These are phyloP conservation scores for Echinarachnius parma DNA, from an alignment of 53 echinoderm and acorn worm genomes.

Conservation along the genomic window DNA sequence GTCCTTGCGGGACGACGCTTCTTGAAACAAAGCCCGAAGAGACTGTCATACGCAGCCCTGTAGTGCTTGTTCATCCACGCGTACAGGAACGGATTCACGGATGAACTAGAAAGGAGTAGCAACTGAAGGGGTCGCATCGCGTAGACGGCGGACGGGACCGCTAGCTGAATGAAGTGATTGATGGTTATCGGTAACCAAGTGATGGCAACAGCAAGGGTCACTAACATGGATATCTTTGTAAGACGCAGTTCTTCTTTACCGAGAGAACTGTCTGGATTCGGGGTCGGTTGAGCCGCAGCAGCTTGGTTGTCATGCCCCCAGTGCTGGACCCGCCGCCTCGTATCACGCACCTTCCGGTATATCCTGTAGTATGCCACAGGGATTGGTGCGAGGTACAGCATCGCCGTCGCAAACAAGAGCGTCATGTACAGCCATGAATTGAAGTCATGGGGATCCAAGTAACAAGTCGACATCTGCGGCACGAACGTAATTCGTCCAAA, in stretches of 20 bases:
- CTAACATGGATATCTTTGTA: constrained; percentile 65
- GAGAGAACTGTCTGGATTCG: not conserved
- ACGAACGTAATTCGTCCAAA: constrained; percentile 8
- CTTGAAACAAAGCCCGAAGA: constrained; percentile 31
- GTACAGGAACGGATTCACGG: constrained; percentile 80
- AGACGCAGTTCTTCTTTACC: constrained; percentile 66
- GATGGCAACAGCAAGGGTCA: constrained; percentile 38
- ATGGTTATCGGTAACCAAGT: constrained; percentile 68
- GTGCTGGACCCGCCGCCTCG: not conserved
- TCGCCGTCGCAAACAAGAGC: not conserved
- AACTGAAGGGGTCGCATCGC: constrained; percentile 43
- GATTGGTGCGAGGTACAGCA: constrained; percentile 6
- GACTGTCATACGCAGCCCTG: constrained; percentile 49
- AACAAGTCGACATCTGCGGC: not conserved
- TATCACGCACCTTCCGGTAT: constrained; percentile 4
- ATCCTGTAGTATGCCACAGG: constrained; percentile 6
- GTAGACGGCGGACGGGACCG: constrained; percentile 10
- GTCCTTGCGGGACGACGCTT: constrained; percentile 1
- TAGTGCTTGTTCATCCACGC: constrained; percentile 65
- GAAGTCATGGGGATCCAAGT: constrained; percentile 9
- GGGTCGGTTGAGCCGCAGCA: too few relatives aligned
- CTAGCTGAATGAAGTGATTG: constrained; percentile 12
- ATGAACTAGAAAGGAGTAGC: constrained; percentile 66
- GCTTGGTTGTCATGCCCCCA: not conserved
- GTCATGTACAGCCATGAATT: constrained; percentile 31